Conservation (phyloP, 2,113 vertebrate species). For the Mastomys coucha region DNA sequence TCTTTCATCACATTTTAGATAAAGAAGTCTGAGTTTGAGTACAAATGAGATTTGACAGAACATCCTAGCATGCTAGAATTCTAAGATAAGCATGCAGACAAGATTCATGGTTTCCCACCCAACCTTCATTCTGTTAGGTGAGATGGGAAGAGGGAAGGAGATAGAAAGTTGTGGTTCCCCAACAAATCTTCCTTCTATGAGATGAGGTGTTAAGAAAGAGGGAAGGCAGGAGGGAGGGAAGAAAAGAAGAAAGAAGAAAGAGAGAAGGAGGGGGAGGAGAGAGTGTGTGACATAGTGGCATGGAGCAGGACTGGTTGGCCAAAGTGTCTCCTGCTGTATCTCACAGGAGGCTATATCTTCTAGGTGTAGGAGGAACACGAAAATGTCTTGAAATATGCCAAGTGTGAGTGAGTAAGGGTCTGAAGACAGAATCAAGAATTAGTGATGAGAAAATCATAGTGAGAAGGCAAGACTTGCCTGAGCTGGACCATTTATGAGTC, state of each 20-base stretch:
- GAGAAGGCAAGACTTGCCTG: not conserved
- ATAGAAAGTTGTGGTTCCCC: no score
- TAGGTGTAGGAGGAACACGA: not conserved
- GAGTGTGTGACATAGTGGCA: not conserved
- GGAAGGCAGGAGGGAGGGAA: not conserved
- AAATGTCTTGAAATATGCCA: not conserved
- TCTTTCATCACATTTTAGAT: not conserved
- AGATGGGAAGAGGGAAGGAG: not conserved
- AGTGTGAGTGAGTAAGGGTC: not conserved
- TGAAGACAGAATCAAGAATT: conserved; percentile 6
- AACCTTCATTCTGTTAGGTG: not conserved
- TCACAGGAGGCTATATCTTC: not conserved
- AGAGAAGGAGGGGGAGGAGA: not conserved
- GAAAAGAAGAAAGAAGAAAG: no score
- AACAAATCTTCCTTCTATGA: not conserved
- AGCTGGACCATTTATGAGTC: not conserved
- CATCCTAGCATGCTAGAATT: not conserved
- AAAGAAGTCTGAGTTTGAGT: not conserved
- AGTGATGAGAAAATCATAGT: not conserved
- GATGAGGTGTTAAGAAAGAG: not conserved
- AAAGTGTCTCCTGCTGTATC: not conserved
- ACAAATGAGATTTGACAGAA: not conserved
- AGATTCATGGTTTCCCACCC: no score
- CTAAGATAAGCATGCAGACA: not conserved
- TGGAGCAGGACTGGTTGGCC: not conserved